phyloP scores from a whole-genome alignment of 2,888 invertebrate genomes.

The Leptura quadrifasciata region DNA sequence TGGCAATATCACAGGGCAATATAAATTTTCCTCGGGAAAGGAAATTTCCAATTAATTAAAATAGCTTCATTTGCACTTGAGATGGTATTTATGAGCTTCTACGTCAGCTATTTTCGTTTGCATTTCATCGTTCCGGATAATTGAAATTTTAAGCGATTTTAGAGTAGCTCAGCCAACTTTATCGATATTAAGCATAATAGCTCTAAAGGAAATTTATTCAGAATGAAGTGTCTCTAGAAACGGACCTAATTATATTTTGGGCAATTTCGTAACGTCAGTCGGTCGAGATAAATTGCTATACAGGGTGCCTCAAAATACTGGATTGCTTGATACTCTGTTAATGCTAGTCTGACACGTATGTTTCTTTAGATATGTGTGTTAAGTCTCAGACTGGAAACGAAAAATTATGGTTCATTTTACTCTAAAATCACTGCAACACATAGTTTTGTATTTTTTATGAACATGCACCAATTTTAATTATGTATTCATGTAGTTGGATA shows the following conservation, averaged over 20 bases:
- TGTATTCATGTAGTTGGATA: no score
- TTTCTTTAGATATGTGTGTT: no score
- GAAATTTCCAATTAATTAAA: slow-evolving; percentile 40
- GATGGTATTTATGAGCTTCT: slow-evolving; percentile 36
- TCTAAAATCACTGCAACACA: no score
- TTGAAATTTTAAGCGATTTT: neutral
- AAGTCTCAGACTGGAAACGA: no score
- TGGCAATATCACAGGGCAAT: slow-evolving; percentile 12
- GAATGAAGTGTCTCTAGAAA: neutral
- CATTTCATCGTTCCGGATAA: slow-evolving; percentile 10
- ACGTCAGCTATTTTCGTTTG: slow-evolving; percentile 11
- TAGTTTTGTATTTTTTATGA: no score
- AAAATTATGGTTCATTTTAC: no score
- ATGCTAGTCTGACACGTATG: no score
- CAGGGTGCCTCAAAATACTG: no score
- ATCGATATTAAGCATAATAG: neutral
- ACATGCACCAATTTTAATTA: no score
- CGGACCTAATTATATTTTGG: neutral
- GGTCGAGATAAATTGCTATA: no score
- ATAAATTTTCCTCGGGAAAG: slow-evolving; percentile 18
- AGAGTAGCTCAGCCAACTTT: neutral
- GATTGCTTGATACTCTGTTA: no score
- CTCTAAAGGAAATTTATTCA: neutral
- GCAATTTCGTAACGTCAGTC: neutral
- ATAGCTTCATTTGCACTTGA: slow-evolving; percentile 25